A percentile compares a stretch with the other conserved stretches of the same genome.
These are phyloP conservation scores for Lycorma delicatula DNA, from an alignment of 1,140 invertebrate species.

Conservation along the genomic window DNA sequence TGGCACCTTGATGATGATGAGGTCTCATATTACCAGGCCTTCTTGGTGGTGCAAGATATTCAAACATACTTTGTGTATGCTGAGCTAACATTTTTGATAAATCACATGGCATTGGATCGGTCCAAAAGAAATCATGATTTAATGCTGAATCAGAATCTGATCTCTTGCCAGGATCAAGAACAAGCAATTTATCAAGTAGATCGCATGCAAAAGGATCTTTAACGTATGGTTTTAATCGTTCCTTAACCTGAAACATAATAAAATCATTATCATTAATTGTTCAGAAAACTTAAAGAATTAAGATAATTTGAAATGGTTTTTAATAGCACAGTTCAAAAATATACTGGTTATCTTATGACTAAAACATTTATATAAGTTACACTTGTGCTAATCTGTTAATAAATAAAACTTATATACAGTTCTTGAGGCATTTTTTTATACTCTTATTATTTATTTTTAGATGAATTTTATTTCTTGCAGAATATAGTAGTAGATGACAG, in stretches of 20 bases:
- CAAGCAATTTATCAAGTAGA: slow-evolving; percentile 84
- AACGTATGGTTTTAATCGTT: slow-evolving; percentile 82
- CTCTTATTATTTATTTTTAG: too few relatives aligned
- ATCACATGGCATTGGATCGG: slow-evolving; percentile 89
- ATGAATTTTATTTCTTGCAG: too few relatives aligned
- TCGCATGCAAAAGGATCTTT: slow-evolving; percentile 90
- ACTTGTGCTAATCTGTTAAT: too few relatives aligned
- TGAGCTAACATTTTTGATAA: slow-evolving; percentile 87
- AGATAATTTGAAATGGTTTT: too few relatives aligned
- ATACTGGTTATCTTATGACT: too few relatives aligned
- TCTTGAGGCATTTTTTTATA: too few relatives aligned
- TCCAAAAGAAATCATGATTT: slow-evolving; percentile 98
- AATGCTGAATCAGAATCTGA: slow-evolving; percentile 86
- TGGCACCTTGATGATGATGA: slow-evolving; percentile 50
- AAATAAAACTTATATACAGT: too few relatives aligned
- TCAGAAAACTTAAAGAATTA: too few relatives aligned
- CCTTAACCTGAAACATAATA: slow-evolving; percentile 56
- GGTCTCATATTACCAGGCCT: slow-evolving; percentile 58
- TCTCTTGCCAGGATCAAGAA: slow-evolving; percentile 84
- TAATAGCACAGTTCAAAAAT: too few relatives aligned
- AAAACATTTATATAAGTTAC: too few relatives aligned
- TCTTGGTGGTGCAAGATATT: slow-evolving; percentile 80
- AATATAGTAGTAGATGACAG: too few relatives aligned
- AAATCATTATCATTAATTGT: background rate
- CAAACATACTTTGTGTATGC: slow-evolving; percentile 93